phyloP scores from a whole-genome alignment of 1,140 invertebrate species.

The Cydia strobilella region DNA sequence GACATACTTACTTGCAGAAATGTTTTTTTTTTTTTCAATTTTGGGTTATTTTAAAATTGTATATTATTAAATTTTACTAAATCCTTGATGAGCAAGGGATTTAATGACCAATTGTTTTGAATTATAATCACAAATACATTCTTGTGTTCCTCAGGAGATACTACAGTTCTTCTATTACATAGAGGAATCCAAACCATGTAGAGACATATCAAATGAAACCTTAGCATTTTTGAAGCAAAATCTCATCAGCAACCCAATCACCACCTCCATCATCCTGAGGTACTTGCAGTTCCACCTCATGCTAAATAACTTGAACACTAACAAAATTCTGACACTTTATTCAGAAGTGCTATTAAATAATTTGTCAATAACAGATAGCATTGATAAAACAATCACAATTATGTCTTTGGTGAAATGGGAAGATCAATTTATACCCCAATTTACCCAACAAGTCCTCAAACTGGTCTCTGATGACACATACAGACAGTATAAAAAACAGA shows the following conservation, averaged over 20 bases:
- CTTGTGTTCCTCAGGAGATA: conserved; percentile 59
- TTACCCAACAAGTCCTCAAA: conserved; percentile 57
- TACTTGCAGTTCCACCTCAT: conserved; percentile 52
- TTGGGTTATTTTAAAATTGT: too few species aligned
- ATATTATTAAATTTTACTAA: too few species aligned
- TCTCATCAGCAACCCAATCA: conserved; percentile 68
- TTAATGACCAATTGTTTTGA: too few species aligned
- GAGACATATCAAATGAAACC: conserved; percentile 50
- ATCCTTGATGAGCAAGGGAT: too few species aligned
- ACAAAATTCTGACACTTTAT: conserved; percentile 62
- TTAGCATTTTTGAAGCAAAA: conserved; percentile 61
- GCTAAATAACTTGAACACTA: conserved; percentile 44
- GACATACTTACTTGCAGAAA: too few species aligned
- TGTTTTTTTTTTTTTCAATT: too few species aligned
- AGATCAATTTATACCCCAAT: conserved; percentile 53
- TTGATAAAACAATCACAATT: conserved; percentile 62
- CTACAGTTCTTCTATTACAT: conserved; percentile 53
- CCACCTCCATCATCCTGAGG: conserved; percentile 56
- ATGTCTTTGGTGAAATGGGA: conserved; percentile 65
- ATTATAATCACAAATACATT: conserved; percentile 11
- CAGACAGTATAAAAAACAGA: conserved; percentile 69
- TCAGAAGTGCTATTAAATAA: conserved; percentile 61
- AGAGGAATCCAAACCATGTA: conserved; percentile 53
- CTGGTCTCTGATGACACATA: conserved; percentile 58
- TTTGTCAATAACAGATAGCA: conserved; percentile 51